Evolutionary conservation across 2,888 invertebrate species (phyloP).

Genomic region (Coremacera marginata): DNA sequence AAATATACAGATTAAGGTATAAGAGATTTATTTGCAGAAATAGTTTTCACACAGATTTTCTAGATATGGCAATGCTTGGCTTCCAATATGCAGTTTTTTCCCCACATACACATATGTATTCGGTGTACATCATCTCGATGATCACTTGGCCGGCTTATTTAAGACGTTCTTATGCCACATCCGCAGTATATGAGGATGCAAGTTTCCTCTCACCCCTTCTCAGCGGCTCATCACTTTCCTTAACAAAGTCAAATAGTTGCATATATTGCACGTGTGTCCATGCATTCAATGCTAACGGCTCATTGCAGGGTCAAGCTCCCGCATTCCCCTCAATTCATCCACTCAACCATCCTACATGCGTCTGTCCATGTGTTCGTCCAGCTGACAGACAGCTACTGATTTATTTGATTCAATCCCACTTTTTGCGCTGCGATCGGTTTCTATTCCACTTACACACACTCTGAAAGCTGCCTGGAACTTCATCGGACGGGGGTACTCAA

Average conservation of each 20-base stretch:
- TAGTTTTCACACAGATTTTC: too few species aligned
- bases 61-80: too few species aligned
- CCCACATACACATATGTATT: neutral
- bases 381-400: constrained; percentile 54
- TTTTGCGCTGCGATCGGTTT: constrained; percentile 54
- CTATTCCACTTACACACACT: neutral
- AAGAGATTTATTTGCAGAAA: too few species aligned
- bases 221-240: constrained; percentile 8
- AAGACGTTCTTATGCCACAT: constrained; percentile 17
- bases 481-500: constrained; percentile 44
- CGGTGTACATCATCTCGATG: constrained; percentile 19
- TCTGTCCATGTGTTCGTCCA: constrained; percentile 28
- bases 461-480: too few species aligned
- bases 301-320: neutral
- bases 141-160: neutral
- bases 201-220: neutral
- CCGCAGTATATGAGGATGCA: neutral
- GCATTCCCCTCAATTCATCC: neutral
- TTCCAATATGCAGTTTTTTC: neutral
- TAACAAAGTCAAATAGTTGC: neutral
- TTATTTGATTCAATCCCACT: constrained; percentile 68
- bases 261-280: neutral
- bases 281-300: constrained; percentile 27
- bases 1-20: too few species aligned
- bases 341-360: neutral